Conservation (phyloP, 1,140 invertebrate species). For the Sogatella furcifera region DNA sequence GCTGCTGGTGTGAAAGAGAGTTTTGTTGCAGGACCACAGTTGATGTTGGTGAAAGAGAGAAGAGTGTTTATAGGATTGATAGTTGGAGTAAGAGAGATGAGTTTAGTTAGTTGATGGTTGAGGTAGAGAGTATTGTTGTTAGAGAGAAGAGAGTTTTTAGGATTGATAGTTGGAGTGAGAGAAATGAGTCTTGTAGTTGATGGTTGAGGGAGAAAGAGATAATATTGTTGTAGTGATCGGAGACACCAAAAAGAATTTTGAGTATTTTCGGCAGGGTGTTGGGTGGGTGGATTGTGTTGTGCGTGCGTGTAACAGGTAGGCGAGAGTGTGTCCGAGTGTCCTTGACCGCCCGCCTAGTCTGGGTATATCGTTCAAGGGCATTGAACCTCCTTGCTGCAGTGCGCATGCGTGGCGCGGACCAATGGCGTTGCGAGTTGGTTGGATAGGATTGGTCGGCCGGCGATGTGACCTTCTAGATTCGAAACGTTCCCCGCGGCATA, state of each 20-base stretch:
- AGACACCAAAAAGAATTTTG: background rate
- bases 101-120: too few species aligned
- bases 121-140: too few species aligned
- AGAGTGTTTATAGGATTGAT: too few species aligned
- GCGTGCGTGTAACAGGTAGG: background rate
- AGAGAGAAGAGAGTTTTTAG: too few species aligned
- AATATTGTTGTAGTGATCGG: background rate
- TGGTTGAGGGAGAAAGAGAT: background rate
- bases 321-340: conserved; percentile 28
- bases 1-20: background rate
- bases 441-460: conserved; percentile 2
- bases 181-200: too few species aligned
- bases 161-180: too few species aligned
- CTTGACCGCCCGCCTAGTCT: conserved; percentile 44
- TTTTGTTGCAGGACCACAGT: background rate
- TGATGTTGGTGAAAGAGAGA: too few species aligned
- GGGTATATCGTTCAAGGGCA: conserved; percentile 61
- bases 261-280: background rate
- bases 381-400: conserved; percentile 42
- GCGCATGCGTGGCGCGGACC: conserved; percentile 18
- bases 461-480: conserved; percentile 20
- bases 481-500: conserved; percentile 12
- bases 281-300: too few species aligned
- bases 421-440: conserved; percentile 14
- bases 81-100: too few species aligned